Evolutionary conservation across 2,113 vertebrate genomes (phyloP), one percentile per base, ranked within the genome.

Genomic region (Aphelocoma coerulescens): DNA sequence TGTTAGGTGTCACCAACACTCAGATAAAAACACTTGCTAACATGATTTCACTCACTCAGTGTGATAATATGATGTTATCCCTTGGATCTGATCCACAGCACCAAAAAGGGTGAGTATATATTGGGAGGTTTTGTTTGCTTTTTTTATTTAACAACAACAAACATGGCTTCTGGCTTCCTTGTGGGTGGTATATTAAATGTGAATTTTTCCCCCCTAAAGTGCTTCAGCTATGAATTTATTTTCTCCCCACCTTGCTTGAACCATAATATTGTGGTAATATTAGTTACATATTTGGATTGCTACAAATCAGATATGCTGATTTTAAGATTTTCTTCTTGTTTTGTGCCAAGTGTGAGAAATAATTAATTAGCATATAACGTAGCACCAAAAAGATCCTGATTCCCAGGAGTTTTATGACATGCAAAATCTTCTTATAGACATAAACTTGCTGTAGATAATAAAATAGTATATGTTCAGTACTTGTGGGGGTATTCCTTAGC

Each of bases 1-100:
- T 95, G 89, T 51, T 51, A 91, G 89, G 79, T 87, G 80, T 89
- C 94, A 93, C 61, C 65, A 63, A n/a, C 73, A 61, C 65, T 63
- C 33, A 49, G 69, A 84, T 72, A 67, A 84, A 92, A 84, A 68
- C 8, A 0, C 57, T 91, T 84, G 76, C 39, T 87, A 91, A 77
- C 61, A 41, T 15, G 57, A 91, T 78, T 86, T 86, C 73, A 41
- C 18, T 90, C 75, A 44, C 44, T 51, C 46, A 4, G 61, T 39
- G 52, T 76, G 61, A 85, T 69, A 90, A 49, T 48, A 48, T 26
- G 52, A 93, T 77, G 72, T 59, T 93, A 95, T 46, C 26, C 79
- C 30, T 67, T 89, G 89, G 76, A 89, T 87, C 76, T 67, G 44
- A 95, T 89, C 57, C 7, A 11, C 48, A 52, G 39, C 33, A 68